These are phyloP conservation scores for Poeciliopsis paucimaculata DNA, from an alignment of 2,797 vertebrate species.

Conservation along the genomic window DNA sequence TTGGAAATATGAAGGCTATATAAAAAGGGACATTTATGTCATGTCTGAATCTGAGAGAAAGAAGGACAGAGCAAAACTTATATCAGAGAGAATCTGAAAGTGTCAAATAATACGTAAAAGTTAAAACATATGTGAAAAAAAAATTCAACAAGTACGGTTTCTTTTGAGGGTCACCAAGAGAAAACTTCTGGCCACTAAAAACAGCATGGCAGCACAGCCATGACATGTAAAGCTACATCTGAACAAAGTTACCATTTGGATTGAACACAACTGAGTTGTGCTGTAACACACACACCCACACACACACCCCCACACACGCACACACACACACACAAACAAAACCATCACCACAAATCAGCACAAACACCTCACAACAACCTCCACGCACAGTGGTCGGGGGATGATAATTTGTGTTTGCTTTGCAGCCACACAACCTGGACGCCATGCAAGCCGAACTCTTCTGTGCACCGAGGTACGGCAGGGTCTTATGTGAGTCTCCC, in stretches of 20 bases:
- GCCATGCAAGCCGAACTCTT: constrained; percentile 2
- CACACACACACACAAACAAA: too few relatives aligned
- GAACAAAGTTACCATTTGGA: not conserved
- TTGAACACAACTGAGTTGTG: not conserved
- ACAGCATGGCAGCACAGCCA: not conserved
- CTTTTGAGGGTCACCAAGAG: not conserved
- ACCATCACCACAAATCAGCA: not conserved
- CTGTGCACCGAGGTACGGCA: not conserved
- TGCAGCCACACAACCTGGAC: not conserved
- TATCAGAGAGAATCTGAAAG: not conserved
- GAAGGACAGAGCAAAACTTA: not conserved
- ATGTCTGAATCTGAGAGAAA: not conserved
- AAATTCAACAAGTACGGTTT: not conserved
- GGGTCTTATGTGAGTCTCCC: not conserved
- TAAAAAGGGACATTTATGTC: not conserved
- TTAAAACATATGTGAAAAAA: not conserved
- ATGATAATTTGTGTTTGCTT: not conserved
- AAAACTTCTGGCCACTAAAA: not conserved
- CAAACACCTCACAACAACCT: not conserved
- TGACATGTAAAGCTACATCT: not conserved
- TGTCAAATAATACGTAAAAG: not conserved
- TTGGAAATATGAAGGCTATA: not conserved
- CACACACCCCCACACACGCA: too few relatives aligned
- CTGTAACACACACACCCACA: not conserved
- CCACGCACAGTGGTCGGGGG: not conserved